Conservation (phyloP, 2,888 invertebrate genomes). For the Melanotus villosus region DNA sequence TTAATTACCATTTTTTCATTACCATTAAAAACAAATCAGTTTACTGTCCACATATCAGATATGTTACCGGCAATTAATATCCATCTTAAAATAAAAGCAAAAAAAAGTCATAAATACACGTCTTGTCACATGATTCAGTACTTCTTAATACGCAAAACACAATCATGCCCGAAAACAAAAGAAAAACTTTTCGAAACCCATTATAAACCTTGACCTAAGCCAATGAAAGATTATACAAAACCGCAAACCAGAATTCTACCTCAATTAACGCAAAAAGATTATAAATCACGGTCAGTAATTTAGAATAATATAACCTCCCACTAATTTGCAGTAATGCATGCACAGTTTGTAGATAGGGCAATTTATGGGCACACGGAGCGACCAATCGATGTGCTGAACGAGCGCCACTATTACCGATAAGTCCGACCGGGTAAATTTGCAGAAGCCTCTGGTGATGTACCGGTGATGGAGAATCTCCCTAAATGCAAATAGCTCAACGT, state of each 20-base stretch:
- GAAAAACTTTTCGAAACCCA: no score
- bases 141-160: no score
- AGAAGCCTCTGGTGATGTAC: slow-evolving; percentile 51
- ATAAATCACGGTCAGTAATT: slow-evolving; percentile 56
- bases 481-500: slow-evolving; percentile 53
- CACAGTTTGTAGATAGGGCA: slow-evolving; percentile 59
- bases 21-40: no score
- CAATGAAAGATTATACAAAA: neutral
- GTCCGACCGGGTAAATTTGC: slow-evolving; percentile 53
- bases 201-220: slow-evolving; percentile 5
- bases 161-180: no score
- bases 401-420: slow-evolving; percentile 52
- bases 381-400: slow-evolving; percentile 58
- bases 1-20: no score
- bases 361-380: slow-evolving; percentile 60
- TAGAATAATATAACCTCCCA: slow-evolving; percentile 59
- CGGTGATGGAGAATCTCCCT: slow-evolving; percentile 53
- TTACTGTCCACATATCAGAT: no score
- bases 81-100: no score
- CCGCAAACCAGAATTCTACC: slow-evolving; percentile 41
- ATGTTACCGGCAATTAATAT: no score
- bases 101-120: no score
- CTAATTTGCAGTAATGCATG: slow-evolving; percentile 61
- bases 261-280: slow-evolving; percentile 53
- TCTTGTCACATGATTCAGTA: no score